Evolutionary conservation across 2,888 invertebrate species (phyloP), one percentile per base, ranked within the genome.

Genomic region (Protophormia terraenovae): DNA sequence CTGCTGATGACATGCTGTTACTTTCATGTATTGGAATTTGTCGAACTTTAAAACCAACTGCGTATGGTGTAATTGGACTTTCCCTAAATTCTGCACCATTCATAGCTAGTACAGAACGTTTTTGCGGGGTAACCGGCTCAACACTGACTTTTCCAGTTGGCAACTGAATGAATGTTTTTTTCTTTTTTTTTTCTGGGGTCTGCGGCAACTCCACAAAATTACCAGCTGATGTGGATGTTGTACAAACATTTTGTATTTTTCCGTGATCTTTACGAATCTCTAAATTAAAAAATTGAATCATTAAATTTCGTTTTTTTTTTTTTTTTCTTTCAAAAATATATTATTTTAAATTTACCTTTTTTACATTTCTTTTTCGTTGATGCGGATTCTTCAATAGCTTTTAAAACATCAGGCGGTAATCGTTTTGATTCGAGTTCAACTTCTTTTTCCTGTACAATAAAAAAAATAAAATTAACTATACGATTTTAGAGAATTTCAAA

Each of bases 81-180:
- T 91, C 91, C 10, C 86, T 88, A 19, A 92, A 92, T 75, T 88
- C 87, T 41, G 71, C 66, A 3, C 85, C 85, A 16, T 82, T 64
- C 12, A 50, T 71, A 50, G 82, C 72, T 24, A 27, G 24, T 5
- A 62, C 73, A 22, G 88, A 83, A 62, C 88, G 88, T 1, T 79
- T 84, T 7, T 45, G 86, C 5, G 92, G 92, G 0, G 92, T 90
- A 5, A 87, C 38, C 2, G 90, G 90, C 85, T 91, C 91, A 5
- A 91, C 91, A 22, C 87, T 83, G 2, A 92, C 88, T n/a, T 87
- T 87, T n/a, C 92, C 92, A 10, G 90, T 89, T 2, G 89, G 76
- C 29, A 89, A 88, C 27, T 89, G 87, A 19, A 91, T 87, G 35
- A 87, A 75, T 38, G 67, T 66, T n/a, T 45, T 45, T n/a, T 71